Evolutionary conservation across 2,113 vertebrate species (phyloP).

Genomic region (Pituophis catenifer): DNA sequence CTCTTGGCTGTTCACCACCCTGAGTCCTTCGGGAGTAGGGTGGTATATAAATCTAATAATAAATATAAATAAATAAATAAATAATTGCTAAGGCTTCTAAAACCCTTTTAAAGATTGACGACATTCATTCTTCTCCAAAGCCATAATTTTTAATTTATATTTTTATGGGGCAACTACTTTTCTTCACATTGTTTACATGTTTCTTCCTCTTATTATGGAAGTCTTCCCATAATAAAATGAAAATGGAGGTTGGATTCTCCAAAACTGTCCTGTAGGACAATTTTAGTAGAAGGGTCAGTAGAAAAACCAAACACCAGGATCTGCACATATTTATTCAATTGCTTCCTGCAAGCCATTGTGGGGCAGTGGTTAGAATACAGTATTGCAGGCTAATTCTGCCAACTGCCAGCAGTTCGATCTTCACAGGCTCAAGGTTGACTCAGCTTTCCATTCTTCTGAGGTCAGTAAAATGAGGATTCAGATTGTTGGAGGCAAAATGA

Average conservation of each 20-base stretch:
- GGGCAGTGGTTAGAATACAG: not conserved
- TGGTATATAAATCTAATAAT: no score
- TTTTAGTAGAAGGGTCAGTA: not conserved
- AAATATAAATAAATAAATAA: not conserved
- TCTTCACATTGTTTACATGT: not conserved
- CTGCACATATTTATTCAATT: not conserved
- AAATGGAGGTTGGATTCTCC: not conserved
- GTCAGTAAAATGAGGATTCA: not conserved
- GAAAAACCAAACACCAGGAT: not conserved
- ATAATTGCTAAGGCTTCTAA: not conserved
- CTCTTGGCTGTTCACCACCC: no score
- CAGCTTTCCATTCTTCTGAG: not conserved
- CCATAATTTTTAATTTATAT: not conserved
- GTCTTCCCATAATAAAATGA: slow-evolving; percentile 1
- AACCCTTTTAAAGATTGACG: not conserved
- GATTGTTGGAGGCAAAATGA: not conserved
- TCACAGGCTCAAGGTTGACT: not conserved
- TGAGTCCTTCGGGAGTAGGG: no score
- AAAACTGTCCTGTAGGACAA: not conserved
- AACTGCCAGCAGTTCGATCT: not conserved
- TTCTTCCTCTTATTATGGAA: not conserved
- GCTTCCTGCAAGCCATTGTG: not conserved
- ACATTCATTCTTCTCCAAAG: not conserved
- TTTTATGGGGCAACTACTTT: not conserved
- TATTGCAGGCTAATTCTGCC: not conserved